Base-by-base conservation (phyloP, 1,140 invertebrate species). In the Cyclina sinensis region DNA sequence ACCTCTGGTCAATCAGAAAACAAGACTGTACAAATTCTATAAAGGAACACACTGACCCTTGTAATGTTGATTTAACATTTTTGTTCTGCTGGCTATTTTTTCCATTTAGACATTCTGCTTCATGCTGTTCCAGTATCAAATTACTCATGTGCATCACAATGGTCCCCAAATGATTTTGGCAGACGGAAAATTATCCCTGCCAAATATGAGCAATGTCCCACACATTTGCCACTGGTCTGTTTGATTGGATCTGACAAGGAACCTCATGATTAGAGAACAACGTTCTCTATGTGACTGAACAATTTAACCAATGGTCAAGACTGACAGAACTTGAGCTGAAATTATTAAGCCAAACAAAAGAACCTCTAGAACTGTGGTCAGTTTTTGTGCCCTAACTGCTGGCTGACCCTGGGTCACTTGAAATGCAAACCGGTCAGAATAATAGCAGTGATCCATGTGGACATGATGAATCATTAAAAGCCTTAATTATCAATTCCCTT, bases 251-350 rank as follows among this genome's bases (percentile, higher is more conserved):
- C 2, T 86, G 84, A 86, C 84, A 86, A 86, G 84, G 74, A 21
- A 76, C 21, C 84, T 51, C 37, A n/a, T 78, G 35, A 78, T 78
- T 86, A 78, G 27, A 78, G 73, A 78, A 78, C 35, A 74, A 16
- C 70, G 74, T 78, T 57, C 84, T 74, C 43, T n/a, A 37, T 32
- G 24, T 46, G 37, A 62, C n/a, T 37, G 27, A 14, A 57, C 21
- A 46, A 74, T 74, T 86, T 86, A 73, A 86, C 84, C 84, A 86
- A 43, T 86, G 84, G 84, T 86, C 70, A 86, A 86, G 73, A 86
- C 46, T 78, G 84, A 78, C 74, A 76, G 84, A 86, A 76, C 74
- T 59, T 76, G 70, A 76, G 51, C 68, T 48, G 9, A 57, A 57
- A 73, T 86, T 43, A 86, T 86, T 78, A 86, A 32, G 46, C 74